These are phyloP conservation scores for Porites divaricata DNA, from an alignment of 92 coral and sea anemone genomes.

Conservation along the genomic window DNA sequence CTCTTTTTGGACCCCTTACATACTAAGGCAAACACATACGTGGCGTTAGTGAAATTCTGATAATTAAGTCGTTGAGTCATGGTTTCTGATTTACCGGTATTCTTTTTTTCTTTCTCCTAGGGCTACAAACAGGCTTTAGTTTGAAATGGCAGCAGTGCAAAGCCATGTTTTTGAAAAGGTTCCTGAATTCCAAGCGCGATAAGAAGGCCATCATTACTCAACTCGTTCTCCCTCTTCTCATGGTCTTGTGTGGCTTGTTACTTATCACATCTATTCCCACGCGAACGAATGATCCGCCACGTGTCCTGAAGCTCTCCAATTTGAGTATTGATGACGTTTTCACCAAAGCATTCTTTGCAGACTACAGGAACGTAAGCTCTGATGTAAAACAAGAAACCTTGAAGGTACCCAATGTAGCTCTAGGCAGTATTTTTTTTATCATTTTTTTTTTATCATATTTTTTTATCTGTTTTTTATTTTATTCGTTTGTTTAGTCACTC, in stretches of 20 bases:
- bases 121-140: conserved; percentile 69
- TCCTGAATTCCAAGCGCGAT: conserved; percentile 92
- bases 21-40: too few relatives aligned
- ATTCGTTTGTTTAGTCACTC: too few relatives aligned
- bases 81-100: neutral
- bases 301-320: conserved; percentile 77
- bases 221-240: conserved; percentile 76
- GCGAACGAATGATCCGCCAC: conserved; percentile 77
- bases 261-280: conserved; percentile 65
- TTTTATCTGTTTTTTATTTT: too few relatives aligned
- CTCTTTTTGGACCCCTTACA: neutral
- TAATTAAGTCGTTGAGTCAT: too few relatives aligned
- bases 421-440: too few relatives aligned
- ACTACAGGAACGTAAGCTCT: conserved; percentile 58
- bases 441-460: too few relatives aligned
- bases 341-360: conserved; percentile 78
- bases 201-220: conserved; percentile 90
- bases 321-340: conserved; percentile 74
- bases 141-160: conserved; percentile 93
- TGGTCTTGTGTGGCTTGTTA: conserved; percentile 83
- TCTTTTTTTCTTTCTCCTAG: conserved; percentile 48
- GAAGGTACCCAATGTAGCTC: conserved; percentile 2
- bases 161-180: conserved; percentile 91
- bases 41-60: too few relatives aligned
- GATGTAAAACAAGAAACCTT: conserved; percentile 9